Evolutionary conservation across 2,113 vertebrate species (phyloP), one percentile per base, ranked within the genome.

Genomic region (Tapirus terrestris): DNA sequence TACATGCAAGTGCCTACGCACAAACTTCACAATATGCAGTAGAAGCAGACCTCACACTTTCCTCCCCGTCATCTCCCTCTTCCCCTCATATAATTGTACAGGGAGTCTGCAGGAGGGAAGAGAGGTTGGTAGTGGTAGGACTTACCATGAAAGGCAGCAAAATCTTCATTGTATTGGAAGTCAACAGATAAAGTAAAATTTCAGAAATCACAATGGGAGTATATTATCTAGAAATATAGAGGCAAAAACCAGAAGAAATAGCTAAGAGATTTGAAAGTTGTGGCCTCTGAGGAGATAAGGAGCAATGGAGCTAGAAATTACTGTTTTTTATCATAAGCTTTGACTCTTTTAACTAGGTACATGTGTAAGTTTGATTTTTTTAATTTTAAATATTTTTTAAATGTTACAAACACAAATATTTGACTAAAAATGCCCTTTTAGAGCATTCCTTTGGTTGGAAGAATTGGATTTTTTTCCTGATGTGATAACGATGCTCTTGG

Each of bases 371-470:
- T 70, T 45, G 73, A 96, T 23, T 95, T 61, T 31, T 72, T 33
- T 0, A 23, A 58, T 83, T 53, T 53, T 48, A 73, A 94, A 79
- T 63, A 88, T 77, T 89, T 91, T 60, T 4, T 60, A 84, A 89
- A 87, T 83, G 73, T 86, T 92, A 56, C 36, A 75, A 85, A 89
- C 68, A 79, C 39, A 96, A 79, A 65, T 70, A 85, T 93, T 94
- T 79, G 73, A 72, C 58, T 73, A 67, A 70, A 89, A 92, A 83
- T 75, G 72, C 8, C 72, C 36, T 45, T 91, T 73, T 48, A 72
- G 76, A 58, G 77, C 65, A 89, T 75, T 83, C 33, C 68, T 91
- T 89, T 93, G 56, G 48, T 27, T 65, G 29, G 6, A 83, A 97
- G 83, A 81, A 72, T 51, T 61, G 13, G 29, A 25, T 25, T 25